These are phyloP conservation scores for Uria aalge DNA, from an alignment of 2,113 vertebrate species.

Conservation along the genomic window DNA sequence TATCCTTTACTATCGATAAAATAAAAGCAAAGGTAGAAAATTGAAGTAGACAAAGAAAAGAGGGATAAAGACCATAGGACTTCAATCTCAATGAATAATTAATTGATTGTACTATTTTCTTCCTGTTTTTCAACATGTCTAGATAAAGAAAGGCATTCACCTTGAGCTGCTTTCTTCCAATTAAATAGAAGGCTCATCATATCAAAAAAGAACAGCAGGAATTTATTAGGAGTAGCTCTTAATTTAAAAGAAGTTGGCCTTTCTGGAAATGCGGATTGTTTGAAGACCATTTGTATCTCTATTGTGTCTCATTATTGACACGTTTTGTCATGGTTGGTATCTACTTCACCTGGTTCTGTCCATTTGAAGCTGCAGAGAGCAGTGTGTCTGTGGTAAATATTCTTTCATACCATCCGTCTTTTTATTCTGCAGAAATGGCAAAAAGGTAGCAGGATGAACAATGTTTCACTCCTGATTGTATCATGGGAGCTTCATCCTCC, in stretches of 20 bases:
- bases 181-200: neutral
- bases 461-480: neutral
- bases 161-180: neutral
- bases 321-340: neutral
- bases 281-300: neutral
- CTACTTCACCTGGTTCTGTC: neutral
- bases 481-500: neutral
- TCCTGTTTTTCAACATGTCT: neutral
- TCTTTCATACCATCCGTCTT: neutral
- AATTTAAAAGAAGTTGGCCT: neutral
- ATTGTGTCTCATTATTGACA: neutral
- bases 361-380: conserved; percentile 15
- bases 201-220: neutral
- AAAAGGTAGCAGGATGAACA: neutral
- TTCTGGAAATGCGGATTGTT: conserved; percentile 14
- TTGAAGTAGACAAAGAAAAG: neutral
- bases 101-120: neutral
- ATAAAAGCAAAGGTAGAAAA: neutral
- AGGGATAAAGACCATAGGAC: neutral
- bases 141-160: neutral
- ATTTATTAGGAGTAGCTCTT: neutral
- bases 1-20: neutral
- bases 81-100: neutral
- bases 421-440: neutral
- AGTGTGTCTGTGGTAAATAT: conserved; percentile 3